Evolutionary conservation across 2,888 invertebrate species (phyloP), one percentile per base, ranked within the genome.

Genomic region (Nephrotoma appendiculata): DNA sequence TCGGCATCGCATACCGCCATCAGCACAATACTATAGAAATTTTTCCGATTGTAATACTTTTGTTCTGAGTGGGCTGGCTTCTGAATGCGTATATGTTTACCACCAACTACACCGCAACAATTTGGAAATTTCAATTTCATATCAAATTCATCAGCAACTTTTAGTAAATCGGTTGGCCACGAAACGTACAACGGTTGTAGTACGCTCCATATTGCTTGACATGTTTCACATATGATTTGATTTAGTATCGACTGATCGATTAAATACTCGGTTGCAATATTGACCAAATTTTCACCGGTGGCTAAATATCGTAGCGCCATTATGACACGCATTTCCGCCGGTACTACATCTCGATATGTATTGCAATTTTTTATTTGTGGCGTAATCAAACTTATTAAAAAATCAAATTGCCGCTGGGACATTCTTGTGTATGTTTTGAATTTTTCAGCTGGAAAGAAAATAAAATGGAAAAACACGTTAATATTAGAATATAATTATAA

Each of bases 61-160:
- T 88, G 89, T 83, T 88, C 88, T 86, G 87, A 88, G 86, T 88
- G 48, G 83, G 87, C 86, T 86, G 89, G 89, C 86, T 88, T 87
- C 52, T 88, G 88, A 9, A 89, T 85, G 86, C 88, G 85, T 3
- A 88, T 87, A 85, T 88, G 88, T 85, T 88, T 88, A 4, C 88
- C 88, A 15, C 88, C 88, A n/a, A 89, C 87, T 84, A 88, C 88
- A 87, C 89, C 88, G 86, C 89, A 88, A 87, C 89, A 89, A 88
- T 89, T 88, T 52, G 88, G 89, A 88, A 89, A 89, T 87, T 89
- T 89, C 42, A 88, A 88, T 86, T 88, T 87, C 86, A 87, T 88
- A 87, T 88, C 88, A 86, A 89, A 89, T 86, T 87, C 88, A 87
- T 87, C 57, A 86, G 88, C 88, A 87, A 88, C 88, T 87, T 87